Conservation (phyloP, 2,113 vertebrate genomes). For the Bos javanicus region DNA sequence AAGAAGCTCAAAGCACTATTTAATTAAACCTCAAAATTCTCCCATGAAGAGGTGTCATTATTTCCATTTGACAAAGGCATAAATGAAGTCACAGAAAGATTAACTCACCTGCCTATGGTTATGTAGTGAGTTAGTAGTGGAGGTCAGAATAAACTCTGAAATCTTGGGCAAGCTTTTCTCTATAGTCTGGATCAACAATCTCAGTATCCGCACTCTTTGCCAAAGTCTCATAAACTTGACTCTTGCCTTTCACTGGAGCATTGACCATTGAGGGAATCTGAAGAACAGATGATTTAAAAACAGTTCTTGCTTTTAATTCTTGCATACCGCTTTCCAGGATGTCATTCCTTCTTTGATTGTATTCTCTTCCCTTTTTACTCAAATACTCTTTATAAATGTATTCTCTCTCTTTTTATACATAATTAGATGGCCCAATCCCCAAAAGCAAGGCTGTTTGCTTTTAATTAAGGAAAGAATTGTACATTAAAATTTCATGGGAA, state of each 20-base stretch:
- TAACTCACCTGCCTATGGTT: neutral
- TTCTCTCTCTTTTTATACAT: neutral
- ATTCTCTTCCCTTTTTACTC: neutral
- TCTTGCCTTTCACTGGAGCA: neutral
- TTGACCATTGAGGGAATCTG: fast-evolving
- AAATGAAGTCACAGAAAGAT: conserved; percentile 44
- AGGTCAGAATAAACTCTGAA: neutral
- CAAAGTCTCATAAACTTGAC: neutral
- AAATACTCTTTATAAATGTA: neutral
- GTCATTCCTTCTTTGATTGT: neutral
- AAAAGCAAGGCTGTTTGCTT: conserved; percentile 52
- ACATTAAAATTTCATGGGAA: conserved; percentile 51
- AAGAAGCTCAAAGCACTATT: conserved; percentile 51
- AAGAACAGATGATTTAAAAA: neutral
- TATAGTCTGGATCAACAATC: neutral
- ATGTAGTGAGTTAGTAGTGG: neutral
- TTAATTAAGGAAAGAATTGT: conserved; percentile 62
- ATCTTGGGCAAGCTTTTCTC: neutral
- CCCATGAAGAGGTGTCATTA: neutral
- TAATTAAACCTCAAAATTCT: conserved; percentile 55
- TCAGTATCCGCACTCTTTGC: neutral
- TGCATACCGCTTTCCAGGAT: neutral
- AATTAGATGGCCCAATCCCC: conserved; percentile 37
- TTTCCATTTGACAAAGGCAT: conserved; percentile 44
- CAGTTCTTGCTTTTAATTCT: neutral